Base-by-base conservation (phyloP, 92 coral and sea anemone genomes). In the Muricea muricata region DNA sequence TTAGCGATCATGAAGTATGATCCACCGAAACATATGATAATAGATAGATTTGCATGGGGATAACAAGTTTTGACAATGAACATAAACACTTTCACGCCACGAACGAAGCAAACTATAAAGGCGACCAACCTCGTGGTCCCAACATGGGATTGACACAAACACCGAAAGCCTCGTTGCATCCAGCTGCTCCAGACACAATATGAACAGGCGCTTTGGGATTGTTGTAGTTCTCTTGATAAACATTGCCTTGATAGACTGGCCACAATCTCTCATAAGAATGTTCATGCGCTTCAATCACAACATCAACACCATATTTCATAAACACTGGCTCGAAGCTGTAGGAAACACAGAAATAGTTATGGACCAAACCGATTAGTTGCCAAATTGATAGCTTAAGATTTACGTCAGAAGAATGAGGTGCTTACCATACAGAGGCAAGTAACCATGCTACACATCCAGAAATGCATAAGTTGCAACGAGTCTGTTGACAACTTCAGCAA, bases 211-310 rank as follows among this genome's bases (percentile, higher is more conserved):
- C 93, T 90, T 73, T 84, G 54, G 95, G 95, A 32, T 92, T 84
- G 67, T 21, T 60, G 83, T 92, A 92, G 89, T 87, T 84, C 46
- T 87, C 78, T 25, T 84, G 91, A 66, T 92, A 89, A 23, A 92
- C 95, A 4, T 85, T 70, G 47, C 85, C 82, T 87, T 92, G 90
- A 60, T 71, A 92, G 6, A 92, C 95, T 34, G 95, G 95, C 95
- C 96, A 92, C 32, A 92, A 85, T 58, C 96, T 89, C 47, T 92
- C 96, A 52, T 92, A 92, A n/a, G 96, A 92, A 72, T 92, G 96
- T 33, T 92, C 96, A 66, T 92, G 96, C 46, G 96, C 96, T 78
- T 92, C 68, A 12, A 92, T 80, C 24, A 92, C 78, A 18, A 92
- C 25, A 63, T 90, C 96, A 55, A 92, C 96, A 20, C 96, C 96